phyloP scores from a whole-genome alignment of 2,888 invertebrate genomes.

The Andrena trimmerana region DNA sequence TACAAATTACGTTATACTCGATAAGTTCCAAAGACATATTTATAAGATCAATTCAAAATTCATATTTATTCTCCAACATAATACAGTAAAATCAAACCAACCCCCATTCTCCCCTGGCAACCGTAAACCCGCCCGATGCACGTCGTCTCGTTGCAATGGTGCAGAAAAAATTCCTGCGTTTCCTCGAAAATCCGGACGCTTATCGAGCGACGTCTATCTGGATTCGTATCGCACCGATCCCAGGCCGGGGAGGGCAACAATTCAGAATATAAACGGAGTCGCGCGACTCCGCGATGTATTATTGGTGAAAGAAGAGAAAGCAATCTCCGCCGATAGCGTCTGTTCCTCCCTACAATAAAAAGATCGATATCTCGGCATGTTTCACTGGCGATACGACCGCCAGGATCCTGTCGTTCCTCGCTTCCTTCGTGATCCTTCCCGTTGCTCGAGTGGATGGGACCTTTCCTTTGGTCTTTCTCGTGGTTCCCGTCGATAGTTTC shows the following conservation, averaged over 20 bases:
- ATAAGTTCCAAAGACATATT: neutral
- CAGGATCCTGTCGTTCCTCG: constrained; percentile 56
- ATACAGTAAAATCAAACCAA: neutral
- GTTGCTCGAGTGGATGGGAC: constrained; percentile 43
- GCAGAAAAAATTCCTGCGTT: constrained; percentile 8
- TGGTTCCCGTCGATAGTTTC: constrained; percentile 21
- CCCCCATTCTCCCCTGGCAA: neutral
- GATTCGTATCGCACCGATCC: constrained; percentile 47
- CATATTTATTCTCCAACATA: neutral
- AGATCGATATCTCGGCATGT: constrained; percentile 60
- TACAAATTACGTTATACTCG: too few relatives aligned
- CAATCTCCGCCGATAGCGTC: constrained; percentile 49
- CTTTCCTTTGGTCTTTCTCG: constrained; percentile 12
- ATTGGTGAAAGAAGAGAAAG: constrained; percentile 51
- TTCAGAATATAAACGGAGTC: constrained; percentile 53
- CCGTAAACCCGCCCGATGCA: constrained; percentile 2
- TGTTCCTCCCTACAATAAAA: constrained; percentile 43
- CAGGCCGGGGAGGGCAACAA: constrained; percentile 21
- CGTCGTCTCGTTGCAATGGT: neutral
- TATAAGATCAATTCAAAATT: neutral
- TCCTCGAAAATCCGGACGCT: constrained; percentile 24
- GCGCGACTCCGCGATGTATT: constrained; percentile 47
- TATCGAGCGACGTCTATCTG: constrained; percentile 49
- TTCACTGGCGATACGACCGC: constrained; percentile 60
- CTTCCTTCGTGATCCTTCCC: constrained; percentile 62